A percentile compares a stretch with the other conserved stretches of the same genome.
Evolutionary conservation across 1,140 invertebrate genomes (phyloP).

Genomic region (Pectinophora gossypiella): DNA sequence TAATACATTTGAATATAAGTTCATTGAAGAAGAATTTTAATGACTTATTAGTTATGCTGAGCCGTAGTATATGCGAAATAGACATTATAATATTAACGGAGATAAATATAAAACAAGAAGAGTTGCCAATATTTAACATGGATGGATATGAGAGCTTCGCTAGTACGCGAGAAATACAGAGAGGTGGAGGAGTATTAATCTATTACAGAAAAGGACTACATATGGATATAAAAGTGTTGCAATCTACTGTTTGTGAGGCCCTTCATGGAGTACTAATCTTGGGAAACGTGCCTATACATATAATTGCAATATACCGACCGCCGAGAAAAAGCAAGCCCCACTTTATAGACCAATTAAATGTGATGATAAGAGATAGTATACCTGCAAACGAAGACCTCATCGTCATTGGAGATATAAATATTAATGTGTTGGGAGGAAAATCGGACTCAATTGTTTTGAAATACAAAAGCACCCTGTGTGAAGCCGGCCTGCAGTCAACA

Average conservation of each 20-base stretch:
- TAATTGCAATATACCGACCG: conserved; percentile 25
- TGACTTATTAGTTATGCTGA: conserved; percentile 15
- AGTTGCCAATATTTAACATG: conserved; percentile 18
- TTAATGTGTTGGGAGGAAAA: conserved; percentile 11
- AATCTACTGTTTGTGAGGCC: conserved; percentile 5
- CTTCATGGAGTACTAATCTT: neutral
- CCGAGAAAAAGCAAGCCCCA: conserved; percentile 12
- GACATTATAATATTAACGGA: conserved; percentile 26
- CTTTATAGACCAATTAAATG: conserved; percentile 18
- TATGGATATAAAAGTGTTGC: conserved; percentile 8
- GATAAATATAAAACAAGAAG: conserved; percentile 26
- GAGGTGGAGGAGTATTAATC: conserved; percentile 28
- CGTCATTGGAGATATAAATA: conserved; percentile 23
- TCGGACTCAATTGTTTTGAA: neutral
- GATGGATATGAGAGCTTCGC: conserved; percentile 17
- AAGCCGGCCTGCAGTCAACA: neutral
- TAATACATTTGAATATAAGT: conserved; percentile 26
- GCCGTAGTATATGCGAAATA: conserved; percentile 9
- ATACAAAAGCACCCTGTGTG: conserved; percentile 22
- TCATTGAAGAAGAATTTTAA: conserved; percentile 24
- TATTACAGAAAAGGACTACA: conserved; percentile 14
- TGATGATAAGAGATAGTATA: conserved; percentile 7
- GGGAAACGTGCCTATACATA: conserved; percentile 5
- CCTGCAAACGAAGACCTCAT: conserved; percentile 14
- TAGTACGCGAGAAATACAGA: conserved; percentile 17